These are phyloP conservation scores for Mallotus villosus DNA, from an alignment of 2,797 vertebrate genomes.

Conservation along the genomic window DNA sequence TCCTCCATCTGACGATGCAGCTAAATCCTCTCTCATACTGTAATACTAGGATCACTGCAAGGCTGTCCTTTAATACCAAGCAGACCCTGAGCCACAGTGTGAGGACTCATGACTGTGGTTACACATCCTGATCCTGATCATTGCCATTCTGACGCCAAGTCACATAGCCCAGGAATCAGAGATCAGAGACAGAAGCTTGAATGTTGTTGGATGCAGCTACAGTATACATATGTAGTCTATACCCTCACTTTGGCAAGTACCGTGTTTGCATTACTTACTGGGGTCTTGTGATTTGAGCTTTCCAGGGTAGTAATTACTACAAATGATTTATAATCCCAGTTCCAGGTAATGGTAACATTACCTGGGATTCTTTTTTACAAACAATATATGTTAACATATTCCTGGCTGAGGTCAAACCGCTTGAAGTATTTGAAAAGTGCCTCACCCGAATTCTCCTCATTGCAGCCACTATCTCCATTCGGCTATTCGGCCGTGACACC, in stretches of 20 bases:
- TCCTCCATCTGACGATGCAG: slow-evolving; percentile 24
- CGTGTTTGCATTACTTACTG: too few relatives aligned
- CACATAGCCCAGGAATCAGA: not conserved
- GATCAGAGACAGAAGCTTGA: too few relatives aligned
- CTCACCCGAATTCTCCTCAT: slow-evolving; percentile 97
- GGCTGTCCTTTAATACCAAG: slow-evolving; percentile 26
- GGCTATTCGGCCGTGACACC: slow-evolving; percentile 91
- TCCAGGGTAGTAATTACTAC: not conserved
- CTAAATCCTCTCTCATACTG: slow-evolving; percentile 58
- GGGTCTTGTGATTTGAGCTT: not conserved
- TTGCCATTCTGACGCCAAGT: not conserved
- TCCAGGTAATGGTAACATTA: too few relatives aligned
- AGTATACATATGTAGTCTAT: too few relatives aligned
- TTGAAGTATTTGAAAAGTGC: slow-evolving; percentile 1
- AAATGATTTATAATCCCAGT: too few relatives aligned
- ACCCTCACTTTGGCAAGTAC: too few relatives aligned
- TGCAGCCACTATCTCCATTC: slow-evolving; percentile 95
- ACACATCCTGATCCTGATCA: not conserved
- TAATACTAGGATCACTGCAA: slow-evolving; percentile 35
- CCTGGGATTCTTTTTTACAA: not conserved
- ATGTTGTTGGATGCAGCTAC: too few relatives aligned
- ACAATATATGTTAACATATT: not conserved
- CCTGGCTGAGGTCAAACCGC: not conserved
- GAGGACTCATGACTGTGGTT: not conserved
- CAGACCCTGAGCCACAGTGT: slow-evolving; percentile 7